A percentile compares a stretch with the other conserved stretches of the same genome.
These are phyloP conservation scores for Chrysolina americana DNA, from an alignment of 2,888 invertebrate genomes.

Conservation along the genomic window DNA sequence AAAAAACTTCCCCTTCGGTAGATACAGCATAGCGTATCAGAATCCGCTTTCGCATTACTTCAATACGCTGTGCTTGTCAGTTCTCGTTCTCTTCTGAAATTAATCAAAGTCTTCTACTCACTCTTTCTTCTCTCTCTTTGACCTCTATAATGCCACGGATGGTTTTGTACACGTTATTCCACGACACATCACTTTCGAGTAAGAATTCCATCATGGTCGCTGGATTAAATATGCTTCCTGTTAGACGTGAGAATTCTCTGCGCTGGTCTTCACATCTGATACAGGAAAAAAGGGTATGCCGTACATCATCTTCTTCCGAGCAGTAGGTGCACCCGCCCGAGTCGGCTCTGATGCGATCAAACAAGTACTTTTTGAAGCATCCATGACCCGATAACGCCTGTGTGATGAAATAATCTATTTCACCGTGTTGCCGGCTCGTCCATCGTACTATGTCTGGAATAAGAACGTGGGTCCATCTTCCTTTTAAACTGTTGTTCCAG, in stretches of 20 bases:
- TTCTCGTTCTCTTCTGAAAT: no score
- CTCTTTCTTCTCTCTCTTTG: background rate
- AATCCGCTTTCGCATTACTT: no score
- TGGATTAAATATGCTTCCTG: background rate
- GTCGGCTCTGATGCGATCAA: constrained; percentile 6
- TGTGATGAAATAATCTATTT: constrained; percentile 26
- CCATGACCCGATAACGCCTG: constrained; percentile 24
- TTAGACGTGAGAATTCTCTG: background rate
- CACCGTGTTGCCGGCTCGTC: constrained; percentile 25
- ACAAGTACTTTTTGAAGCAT: constrained; percentile 21
- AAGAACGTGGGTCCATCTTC: constrained; percentile 33
- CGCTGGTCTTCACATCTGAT: no score
- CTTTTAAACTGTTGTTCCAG: constrained; percentile 27
- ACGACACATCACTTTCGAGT: background rate
- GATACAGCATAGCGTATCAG: no score
- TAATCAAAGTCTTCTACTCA: no score
- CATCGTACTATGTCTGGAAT: constrained; percentile 40
- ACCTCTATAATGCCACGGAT: background rate
- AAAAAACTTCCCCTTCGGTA: no score
- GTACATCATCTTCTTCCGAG: constrained; percentile 26
- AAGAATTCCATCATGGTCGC: background rate
- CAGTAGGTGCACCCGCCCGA: constrained; percentile 27
- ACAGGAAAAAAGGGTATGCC: constrained; percentile 36
- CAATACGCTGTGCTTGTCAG: no score
- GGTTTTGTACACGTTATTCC: background rate